A percentile compares a stretch with the other conserved stretches of the same genome.
These are phyloP conservation scores for Paramormyrops hopkinsi DNA, from an alignment of 2,797 vertebrate species.

Conservation along the genomic window DNA sequence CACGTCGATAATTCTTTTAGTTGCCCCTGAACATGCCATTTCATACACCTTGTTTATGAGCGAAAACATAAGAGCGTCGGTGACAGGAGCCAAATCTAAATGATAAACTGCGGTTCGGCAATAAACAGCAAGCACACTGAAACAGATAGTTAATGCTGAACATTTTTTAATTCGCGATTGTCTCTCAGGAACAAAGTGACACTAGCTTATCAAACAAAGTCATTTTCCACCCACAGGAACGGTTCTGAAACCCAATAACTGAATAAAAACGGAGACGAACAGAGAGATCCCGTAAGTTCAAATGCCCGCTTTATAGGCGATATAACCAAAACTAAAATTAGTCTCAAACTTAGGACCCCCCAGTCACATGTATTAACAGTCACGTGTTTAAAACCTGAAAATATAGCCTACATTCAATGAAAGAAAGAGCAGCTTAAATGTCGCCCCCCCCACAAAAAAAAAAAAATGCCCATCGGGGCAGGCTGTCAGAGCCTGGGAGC, in stretches of 20 bases:
- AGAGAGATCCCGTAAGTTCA: not conserved
- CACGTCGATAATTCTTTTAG: not conserved
- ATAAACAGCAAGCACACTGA: not conserved
- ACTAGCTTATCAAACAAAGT: not conserved
- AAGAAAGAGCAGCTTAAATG: constrained; percentile 48
- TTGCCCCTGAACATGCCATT: not conserved
- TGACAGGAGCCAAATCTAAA: not conserved
- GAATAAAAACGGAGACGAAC: not conserved
- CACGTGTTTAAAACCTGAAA: not conserved
- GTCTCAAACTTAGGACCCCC: not conserved
- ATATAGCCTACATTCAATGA: not conserved
- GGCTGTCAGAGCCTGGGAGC: constrained; percentile 71
- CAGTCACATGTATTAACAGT: not conserved
- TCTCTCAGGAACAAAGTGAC: not conserved
- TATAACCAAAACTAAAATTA: not conserved
- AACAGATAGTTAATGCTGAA: not conserved
- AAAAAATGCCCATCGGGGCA: not conserved
- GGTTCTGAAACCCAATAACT: not conserved
- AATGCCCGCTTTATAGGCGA: not conserved
- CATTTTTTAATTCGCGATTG: not conserved
- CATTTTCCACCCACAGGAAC: not conserved
- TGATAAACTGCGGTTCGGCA: not conserved
- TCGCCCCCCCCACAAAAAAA: not conserved
- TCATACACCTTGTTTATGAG: not conserved
- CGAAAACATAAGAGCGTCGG: not conserved